phyloP scores from a whole-genome alignment of 2,797 vertebrate species.

The Valencia hispanica region DNA sequence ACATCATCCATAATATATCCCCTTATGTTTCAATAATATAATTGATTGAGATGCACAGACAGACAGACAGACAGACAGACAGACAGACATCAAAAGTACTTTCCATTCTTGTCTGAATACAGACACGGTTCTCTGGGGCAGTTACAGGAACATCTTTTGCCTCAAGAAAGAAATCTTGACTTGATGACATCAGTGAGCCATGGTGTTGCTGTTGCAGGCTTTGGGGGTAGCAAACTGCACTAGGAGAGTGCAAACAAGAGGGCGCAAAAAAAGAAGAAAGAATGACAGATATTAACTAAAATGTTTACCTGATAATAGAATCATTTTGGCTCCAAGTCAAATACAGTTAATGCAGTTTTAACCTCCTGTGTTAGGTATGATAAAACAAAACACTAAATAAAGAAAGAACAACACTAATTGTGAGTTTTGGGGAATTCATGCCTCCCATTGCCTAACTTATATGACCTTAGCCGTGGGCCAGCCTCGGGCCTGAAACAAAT shows the following conservation, averaged over 20 bases:
- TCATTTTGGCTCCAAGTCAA: slow-evolving; percentile 19
- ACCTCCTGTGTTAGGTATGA: neutral
- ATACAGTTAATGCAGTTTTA: slow-evolving; percentile 17
- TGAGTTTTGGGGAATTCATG: neutral
- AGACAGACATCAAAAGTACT: neutral
- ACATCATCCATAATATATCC: no score
- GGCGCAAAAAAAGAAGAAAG: neutral
- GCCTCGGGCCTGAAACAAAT: slow-evolving; percentile 27
- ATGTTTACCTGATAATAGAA: slow-evolving; percentile 8
- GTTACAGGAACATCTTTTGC: slow-evolving; percentile 19
- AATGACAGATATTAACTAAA: neutral
- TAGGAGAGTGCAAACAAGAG: neutral
- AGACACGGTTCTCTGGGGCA: slow-evolving; percentile 14
- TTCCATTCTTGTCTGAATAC: slow-evolving; percentile 28
- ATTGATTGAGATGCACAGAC: neutral
- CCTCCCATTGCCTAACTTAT: slow-evolving; percentile 9
- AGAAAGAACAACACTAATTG: slow-evolving; percentile 1
- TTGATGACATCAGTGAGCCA: slow-evolving; percentile 31
- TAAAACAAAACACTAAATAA: neutral
- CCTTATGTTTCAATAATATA: no score
- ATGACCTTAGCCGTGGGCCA: slow-evolving; percentile 49
- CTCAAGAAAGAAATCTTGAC: slow-evolving; percentile 36
- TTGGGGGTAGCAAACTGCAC: no score
- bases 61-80: neutral
- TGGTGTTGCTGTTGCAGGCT: slow-evolving; percentile 28